These are phyloP conservation scores for Tyrophagus putrescentiae DNA, from an alignment of 1,140 invertebrate genomes.

Conservation along the genomic window DNA sequence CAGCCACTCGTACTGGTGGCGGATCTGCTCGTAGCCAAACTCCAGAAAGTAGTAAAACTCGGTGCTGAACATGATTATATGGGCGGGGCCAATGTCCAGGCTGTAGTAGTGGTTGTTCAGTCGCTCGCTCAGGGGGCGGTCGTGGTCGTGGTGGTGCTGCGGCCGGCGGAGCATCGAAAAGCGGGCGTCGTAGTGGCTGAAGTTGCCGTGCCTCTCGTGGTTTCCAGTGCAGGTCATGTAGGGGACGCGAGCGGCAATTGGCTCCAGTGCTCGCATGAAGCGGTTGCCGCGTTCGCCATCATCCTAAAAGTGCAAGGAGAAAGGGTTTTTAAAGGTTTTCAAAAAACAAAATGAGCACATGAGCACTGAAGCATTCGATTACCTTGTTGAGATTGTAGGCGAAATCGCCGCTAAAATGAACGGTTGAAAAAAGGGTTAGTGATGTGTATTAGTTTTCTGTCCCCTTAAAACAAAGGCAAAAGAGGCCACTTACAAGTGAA, in stretches of 20 bases:
- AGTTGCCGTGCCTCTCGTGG: constrained; percentile 42
- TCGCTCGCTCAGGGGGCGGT: no score
- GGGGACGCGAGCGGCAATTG: constrained; percentile 66
- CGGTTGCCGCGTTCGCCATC: constrained; percentile 63
- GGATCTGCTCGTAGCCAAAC: constrained; percentile 54
- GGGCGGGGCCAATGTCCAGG: constrained; percentile 72
- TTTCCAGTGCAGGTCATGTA: constrained; percentile 86
- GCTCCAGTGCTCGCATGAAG: constrained; percentile 77
- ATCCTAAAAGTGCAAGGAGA: constrained; percentile 34
- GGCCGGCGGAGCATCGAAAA: constrained; percentile 55
- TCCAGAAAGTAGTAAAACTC: constrained; percentile 80
- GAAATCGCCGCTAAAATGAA: constrained; percentile 58
- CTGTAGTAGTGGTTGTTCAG: constrained; percentile 38
- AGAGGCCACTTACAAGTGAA: constrained; percentile 40
- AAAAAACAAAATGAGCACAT: constrained; percentile 24
- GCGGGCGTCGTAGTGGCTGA: constrained; percentile 5
- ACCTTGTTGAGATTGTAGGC: constrained; percentile 82
- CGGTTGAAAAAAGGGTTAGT: constrained; percentile 13
- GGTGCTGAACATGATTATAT: constrained; percentile 78
- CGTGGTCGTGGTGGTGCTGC: no score
- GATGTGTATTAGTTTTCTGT: no score
- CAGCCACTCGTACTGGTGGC: constrained; percentile 77
- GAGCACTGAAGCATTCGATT: constrained; percentile 46
- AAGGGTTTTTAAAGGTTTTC: background rate
- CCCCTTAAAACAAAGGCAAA: background rate